These are phyloP conservation scores for Timema podura DNA, from an alignment of 2,888 invertebrate genomes.

Conservation along the genomic window DNA sequence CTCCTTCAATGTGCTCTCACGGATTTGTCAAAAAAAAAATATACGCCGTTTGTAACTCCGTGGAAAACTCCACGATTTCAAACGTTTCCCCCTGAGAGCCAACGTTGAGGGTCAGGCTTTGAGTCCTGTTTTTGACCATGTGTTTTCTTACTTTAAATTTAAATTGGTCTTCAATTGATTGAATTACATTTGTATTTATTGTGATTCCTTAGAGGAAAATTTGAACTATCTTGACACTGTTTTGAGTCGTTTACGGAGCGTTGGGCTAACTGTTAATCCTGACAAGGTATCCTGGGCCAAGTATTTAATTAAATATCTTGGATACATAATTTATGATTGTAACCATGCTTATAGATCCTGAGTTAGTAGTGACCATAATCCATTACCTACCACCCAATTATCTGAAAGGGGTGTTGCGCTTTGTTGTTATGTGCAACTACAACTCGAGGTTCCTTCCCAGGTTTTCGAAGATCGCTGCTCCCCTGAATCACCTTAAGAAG, in stretches of 20 bases:
- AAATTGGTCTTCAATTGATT: neutral
- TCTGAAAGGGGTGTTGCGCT: neutral
- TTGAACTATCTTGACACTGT: neutral
- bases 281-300: neutral
- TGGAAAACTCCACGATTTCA: neutral
- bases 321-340: neutral
- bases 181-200: neutral
- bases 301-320: neutral
- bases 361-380: neutral
- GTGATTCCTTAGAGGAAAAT: neutral
- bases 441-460: neutral
- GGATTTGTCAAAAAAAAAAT: too few species aligned
- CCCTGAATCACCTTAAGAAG: neutral
- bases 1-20: too few species aligned
- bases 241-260: neutral
- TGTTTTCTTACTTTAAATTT: neutral
- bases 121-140: neutral
- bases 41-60: neutral
- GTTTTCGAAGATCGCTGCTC: neutral
- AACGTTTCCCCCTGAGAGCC: neutral
- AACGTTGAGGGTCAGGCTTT: neutral
- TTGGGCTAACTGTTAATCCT: neutral
- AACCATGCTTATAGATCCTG: neutral
- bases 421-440: neutral
- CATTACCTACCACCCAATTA: neutral